Base-by-base conservation (phyloP, 2,888 invertebrate genomes). In the Mimumesa dahlbomi region DNA sequence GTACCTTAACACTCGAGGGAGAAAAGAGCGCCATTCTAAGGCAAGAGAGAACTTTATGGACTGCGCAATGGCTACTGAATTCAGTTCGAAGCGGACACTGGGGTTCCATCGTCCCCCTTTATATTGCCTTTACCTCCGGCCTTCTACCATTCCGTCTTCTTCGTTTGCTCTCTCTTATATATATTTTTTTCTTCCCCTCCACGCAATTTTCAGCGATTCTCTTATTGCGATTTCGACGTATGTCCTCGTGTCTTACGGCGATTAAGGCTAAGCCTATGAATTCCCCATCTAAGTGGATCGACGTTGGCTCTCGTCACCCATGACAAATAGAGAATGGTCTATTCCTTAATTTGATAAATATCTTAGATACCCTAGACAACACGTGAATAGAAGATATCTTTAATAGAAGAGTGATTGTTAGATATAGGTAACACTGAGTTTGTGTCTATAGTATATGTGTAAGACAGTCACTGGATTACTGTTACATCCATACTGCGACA, bases 21-120 rank as follows among this genome's bases (percentile, higher is more conserved):
- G 82, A 78, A 81, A 82, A 80, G 75, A 69, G 64, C 68, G 69
- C 69, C 74, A 70, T 78, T 84, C 79, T 62, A 65, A 77, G 71
- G 69, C 78, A 61, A 66, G 78, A 84, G 84, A 75, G 79, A 85
- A 76, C 77, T 87, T 87, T 87, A 87, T 87, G 85, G 85, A 83
- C 83, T 84, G 79, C 77, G 83, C 85, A 80, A 82, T 81, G 83
- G 84, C 80, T 73, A 82, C 79, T 82, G 75, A 68, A 73, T 79
- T 79, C 72, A 63, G 68, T 62, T 66, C 61, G 62, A 67, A 40
- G 53, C 73, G 73, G 69, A 77, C 73, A 69, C 61, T 63, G 18
- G 72, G 59, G 61, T 42, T 73, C 52, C 58, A 34, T 29, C 45
- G 45, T 59, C 67, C 68, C 71, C 71, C 56, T 74, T 76, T 79